Base-by-base conservation (phyloP, 1,140 invertebrate genomes). In the Lerema accius region DNA sequence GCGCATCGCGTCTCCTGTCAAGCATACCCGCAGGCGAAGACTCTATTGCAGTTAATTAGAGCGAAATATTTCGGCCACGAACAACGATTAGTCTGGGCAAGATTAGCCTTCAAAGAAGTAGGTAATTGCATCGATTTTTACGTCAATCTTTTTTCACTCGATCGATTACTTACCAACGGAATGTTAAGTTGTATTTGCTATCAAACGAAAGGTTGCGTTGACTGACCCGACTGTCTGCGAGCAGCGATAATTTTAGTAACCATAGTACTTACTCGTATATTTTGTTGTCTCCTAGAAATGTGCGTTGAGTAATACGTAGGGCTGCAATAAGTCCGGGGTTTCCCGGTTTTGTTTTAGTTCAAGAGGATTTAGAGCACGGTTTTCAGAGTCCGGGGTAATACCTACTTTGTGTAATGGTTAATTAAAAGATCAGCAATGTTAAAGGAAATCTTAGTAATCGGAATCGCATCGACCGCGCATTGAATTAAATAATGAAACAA, bases 31-130 rank as follows among this genome's bases (percentile, higher is more conserved):
- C 71, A 48, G 71, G 80, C 76, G 50, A 51, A 62, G 63, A 71
- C 65, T 74, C 69, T 73, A 78, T 81, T 80, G 69, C 63, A 63
- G 51, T 67, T 80, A 82, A 86, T 86, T 84, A 80, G 74, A 69
- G 50, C 71, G 50, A 76, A 77, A 79, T 73, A 78, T 76, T 75
- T 80, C 63, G 71, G 68, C 63, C 55, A 68, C 71, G 50, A 71
- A 55, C 28, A 56, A 28, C 65, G 72, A 78, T 78, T 76, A 76
- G 69, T 67, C 55, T 62, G 35, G 65, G 32, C 62, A 50, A 46
- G 53, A 65, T 70, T 65, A 73, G 62, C 50, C 63, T 69, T 73
- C 55, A 48, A 65, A 65, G 43, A 60, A 60, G 69, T 37, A 11
- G 35, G 35, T 75, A 75, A 78, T 78, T 75, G 68, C 63, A 69